These are phyloP conservation scores for Collichthys lucidus DNA, from an alignment of 2,113 vertebrate species.

Conservation along the genomic window DNA sequence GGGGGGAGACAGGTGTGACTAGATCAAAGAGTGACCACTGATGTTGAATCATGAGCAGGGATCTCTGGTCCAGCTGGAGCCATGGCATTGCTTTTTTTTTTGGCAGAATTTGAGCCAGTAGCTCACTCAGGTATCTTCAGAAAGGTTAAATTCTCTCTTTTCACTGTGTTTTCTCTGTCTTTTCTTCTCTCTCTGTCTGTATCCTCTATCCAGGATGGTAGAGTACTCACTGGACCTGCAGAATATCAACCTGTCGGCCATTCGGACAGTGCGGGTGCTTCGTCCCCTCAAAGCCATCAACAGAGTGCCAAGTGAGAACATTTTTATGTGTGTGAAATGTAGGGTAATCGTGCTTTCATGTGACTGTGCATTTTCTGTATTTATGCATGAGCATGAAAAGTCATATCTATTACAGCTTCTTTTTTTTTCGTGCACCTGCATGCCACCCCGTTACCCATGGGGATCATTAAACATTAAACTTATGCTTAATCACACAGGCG, in stretches of 20 bases:
- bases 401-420: slow-evolving; percentile 26
- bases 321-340: background rate
- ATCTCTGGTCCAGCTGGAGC: slow-evolving; percentile 10
- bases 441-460: slow-evolving; percentile 40
- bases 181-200: background rate
- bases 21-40: slow-evolving; percentile 40
- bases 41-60: slow-evolving; percentile 5
- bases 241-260: slow-evolving; percentile 98
- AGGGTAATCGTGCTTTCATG: background rate
- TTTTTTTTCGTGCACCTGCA: background rate
- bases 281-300: slow-evolving; percentile 99
- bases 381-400: slow-evolving; percentile 36
- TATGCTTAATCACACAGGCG: slow-evolving; percentile 55
- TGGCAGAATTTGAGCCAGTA: background rate
- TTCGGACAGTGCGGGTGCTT: slow-evolving; percentile 95
- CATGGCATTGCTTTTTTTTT: background rate
- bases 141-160: slow-evolving; percentile 13
- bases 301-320: slow-evolving; percentile 95
- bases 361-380: background rate
- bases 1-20: slow-evolving; percentile 2
- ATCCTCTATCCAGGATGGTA: slow-evolving; percentile 88
- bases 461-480: slow-evolving; percentile 59
- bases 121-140: background rate
- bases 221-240: slow-evolving; percentile 98
- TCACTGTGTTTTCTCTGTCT: background rate